Evolutionary conservation across 2,113 vertebrate species (phyloP).

Genomic region (Cryptoleucopteryx plumbea): DNA sequence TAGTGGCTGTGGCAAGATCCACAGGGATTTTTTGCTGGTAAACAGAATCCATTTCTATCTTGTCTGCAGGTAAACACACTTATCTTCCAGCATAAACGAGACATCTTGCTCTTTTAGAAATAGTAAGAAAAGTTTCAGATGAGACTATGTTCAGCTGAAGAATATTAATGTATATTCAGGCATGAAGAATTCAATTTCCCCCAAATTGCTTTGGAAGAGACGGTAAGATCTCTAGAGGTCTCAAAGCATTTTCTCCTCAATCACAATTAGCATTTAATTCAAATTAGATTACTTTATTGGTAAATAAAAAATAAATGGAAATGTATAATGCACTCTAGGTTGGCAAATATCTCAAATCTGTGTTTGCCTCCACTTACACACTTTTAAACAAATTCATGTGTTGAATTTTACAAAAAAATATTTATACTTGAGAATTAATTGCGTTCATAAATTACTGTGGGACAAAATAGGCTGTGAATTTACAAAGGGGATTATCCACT

Average conservation of each 20-base stretch:
- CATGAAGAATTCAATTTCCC: constrained; percentile 23
- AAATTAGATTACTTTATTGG: constrained; percentile 14
- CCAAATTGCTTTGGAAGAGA: neutral
- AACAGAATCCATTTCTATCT: constrained; percentile 36
- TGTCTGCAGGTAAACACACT: constrained; percentile 32
- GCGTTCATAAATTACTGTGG: neutral
- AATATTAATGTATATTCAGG: constrained; percentile 18
- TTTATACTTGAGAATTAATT: neutral
- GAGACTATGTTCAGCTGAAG: constrained; percentile 14
- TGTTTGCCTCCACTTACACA: neutral
- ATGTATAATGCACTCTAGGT: neutral
- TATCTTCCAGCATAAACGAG: constrained; percentile 17
- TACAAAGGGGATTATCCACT: neutral
- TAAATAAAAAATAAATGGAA: constrained; percentile 24
- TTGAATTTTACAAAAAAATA: neutral
- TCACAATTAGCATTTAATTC: constrained; percentile 35
- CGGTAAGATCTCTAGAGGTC: constrained; percentile 1
- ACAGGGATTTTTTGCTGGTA: neutral
- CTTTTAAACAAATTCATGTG: neutral
- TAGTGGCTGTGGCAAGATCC: constrained; percentile 1
- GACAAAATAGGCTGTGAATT: neutral
- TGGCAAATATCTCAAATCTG: neutral
- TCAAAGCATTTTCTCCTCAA: constrained; percentile 1
- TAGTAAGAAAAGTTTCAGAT: constrained; percentile 22
- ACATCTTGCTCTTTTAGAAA: constrained; percentile 24